Percentiles rank a stretch among this genome's conserved stretches.
Evolutionary conservation across 1,140 invertebrate species (phyloP).

Genomic region (Drosophila equinoxialis): DNA sequence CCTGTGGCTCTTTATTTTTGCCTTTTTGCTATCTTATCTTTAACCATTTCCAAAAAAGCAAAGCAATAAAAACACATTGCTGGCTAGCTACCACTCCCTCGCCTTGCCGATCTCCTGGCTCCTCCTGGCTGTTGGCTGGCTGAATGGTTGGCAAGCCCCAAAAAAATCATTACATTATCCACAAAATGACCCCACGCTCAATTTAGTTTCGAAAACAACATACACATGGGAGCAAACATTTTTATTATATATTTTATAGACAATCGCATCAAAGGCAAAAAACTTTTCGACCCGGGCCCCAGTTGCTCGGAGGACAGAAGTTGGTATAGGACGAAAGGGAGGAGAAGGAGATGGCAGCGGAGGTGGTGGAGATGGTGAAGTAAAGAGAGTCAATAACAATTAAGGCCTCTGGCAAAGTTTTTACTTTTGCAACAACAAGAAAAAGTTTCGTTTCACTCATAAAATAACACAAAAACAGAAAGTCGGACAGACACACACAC

Average conservation of each 20-base stretch:
- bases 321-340: neutral
- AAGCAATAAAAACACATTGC: slow-evolving; percentile 37
- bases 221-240: slow-evolving; percentile 49
- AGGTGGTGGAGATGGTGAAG: neutral
- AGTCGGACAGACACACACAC: neutral
- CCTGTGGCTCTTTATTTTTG: neutral
- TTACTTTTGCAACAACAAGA: slow-evolving; percentile 33
- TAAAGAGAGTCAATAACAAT: slow-evolving; percentile 74
- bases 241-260: slow-evolving; percentile 47
- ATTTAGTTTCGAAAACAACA: slow-evolving; percentile 50
- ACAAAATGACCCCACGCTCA: slow-evolving; percentile 46
- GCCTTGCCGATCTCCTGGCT: neutral
- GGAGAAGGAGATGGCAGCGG: neutral
- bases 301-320: neutral
- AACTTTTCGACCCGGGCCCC: slow-evolving; percentile 16
- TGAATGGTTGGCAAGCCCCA: slow-evolving; percentile 19
- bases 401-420: slow-evolving; percentile 66
- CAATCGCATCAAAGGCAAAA: slow-evolving; percentile 38
- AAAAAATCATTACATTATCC: slow-evolving; percentile 57
- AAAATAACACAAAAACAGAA: neutral
- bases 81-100: slow-evolving; percentile 22
- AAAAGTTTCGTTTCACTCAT: slow-evolving; percentile 28
- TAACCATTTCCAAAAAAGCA: slow-evolving; percentile 31
- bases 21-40: slow-evolving; percentile 35
- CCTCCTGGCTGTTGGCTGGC: neutral